Conservation (phyloP, 2,113 vertebrate species). For the Leuciscus idus region DNA sequence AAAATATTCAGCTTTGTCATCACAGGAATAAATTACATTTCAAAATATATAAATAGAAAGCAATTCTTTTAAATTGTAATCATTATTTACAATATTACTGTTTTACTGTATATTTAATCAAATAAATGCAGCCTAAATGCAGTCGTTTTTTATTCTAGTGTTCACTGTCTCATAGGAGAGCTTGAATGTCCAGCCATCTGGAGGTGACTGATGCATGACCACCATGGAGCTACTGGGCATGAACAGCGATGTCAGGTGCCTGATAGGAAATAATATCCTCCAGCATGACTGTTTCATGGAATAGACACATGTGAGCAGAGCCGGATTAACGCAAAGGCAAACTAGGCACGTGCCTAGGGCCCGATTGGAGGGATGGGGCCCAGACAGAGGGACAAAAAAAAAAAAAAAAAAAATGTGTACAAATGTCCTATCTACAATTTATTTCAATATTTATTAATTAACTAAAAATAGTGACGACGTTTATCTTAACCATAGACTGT, state of each 20-base stretch:
- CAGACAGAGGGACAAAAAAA: no score
- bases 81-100: neutral
- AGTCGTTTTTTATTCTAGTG: no score
- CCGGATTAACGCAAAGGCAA: no score
- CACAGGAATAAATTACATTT: neutral
- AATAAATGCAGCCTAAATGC: neutral
- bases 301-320: neutral
- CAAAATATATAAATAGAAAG: neutral
- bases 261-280: constrained; percentile 6
- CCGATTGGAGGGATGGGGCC: no score
- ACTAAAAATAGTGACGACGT: no score
- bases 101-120: neutral
- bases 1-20: neutral
- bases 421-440: no score
- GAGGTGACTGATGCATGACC: neutral
- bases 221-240: neutral
- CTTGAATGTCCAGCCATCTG: neutral
- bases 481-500: no score
- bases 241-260: neutral
- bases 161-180: neutral
- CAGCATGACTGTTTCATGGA: neutral
- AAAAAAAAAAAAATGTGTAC: no score
- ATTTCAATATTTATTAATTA: no score
- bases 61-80: neutral
- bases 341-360: no score